A percentile compares a stretch with the other conserved stretches of the same genome.
These are phyloP conservation scores for Conus betulinus DNA, from an alignment of 1,140 invertebrate genomes.

Conservation along the genomic window DNA sequence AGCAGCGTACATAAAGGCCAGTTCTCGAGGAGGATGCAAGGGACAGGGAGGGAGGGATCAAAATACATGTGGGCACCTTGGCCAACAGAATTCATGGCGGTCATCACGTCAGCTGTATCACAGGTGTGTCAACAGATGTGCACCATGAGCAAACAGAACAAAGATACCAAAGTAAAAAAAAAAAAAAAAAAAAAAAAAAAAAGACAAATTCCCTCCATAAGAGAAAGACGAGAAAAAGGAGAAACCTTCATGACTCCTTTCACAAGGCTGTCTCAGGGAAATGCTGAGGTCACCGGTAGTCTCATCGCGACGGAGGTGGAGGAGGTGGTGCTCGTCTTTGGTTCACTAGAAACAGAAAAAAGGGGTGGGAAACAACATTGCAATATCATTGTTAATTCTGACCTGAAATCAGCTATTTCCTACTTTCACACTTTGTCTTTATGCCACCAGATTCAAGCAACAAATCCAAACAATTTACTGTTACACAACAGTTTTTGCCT, in stretches of 20 bases:
- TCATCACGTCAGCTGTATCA: conserved; percentile 12
- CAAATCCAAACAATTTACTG: too few relatives aligned
- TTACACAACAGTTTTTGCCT: too few relatives aligned
- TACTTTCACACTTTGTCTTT: not conserved
- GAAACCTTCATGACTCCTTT: not conserved
- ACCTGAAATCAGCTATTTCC: not conserved
- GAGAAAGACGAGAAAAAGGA: not conserved
- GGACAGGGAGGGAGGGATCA: not conserved
- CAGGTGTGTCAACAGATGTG: conserved; percentile 19
- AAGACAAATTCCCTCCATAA: not conserved
- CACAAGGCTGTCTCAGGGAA: not conserved
- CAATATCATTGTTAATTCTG: not conserved
- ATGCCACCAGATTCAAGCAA: too few relatives aligned
- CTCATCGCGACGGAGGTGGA: conserved; percentile 42
- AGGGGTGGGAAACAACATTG: not conserved
- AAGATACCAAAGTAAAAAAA: not conserved
- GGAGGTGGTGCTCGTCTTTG: conserved; percentile 22
- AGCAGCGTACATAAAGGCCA: not conserved
- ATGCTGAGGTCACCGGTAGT: not conserved
- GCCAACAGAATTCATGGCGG: not conserved
- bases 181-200: too few relatives aligned
- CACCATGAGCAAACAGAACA: not conserved
- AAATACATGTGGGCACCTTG: not conserved
- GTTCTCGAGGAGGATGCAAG: not conserved
- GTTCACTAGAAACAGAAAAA: not conserved